Evolutionary conservation across 2,888 invertebrate genomes (phyloP).

Genomic region (Hipparchia semele): DNA sequence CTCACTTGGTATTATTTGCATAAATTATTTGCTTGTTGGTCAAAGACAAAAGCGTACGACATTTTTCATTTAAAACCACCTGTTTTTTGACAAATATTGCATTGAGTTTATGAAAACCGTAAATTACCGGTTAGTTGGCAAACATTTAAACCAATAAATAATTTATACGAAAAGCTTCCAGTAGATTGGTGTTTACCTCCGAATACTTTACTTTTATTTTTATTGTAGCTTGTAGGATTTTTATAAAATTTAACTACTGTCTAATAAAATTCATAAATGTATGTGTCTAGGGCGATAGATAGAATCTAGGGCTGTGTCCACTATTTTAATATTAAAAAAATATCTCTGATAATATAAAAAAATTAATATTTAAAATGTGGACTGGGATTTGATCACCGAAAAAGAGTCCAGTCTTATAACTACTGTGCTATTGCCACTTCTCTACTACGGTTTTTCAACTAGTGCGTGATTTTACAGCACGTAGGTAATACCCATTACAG

Average conservation of each 20-base stretch:
- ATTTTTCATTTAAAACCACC: constrained; percentile 37
- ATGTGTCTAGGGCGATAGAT: too few species aligned
- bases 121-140: constrained; percentile 43
- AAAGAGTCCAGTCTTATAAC: background rate
- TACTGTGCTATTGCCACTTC: too few species aligned
- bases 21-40: constrained; percentile 21
- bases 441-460: background rate
- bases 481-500: constrained; percentile 37
- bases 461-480: constrained; percentile 23
- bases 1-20: constrained; percentile 1
- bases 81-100: constrained; percentile 42
- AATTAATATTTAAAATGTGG: too few species aligned
- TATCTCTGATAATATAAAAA: too few species aligned
- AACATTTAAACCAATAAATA: constrained; percentile 41
- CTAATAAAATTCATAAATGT: background rate
- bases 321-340: too few species aligned
- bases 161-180: constrained; percentile 16
- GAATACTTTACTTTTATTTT: background rate
- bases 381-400: background rate
- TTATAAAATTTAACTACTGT: background rate
- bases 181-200: background rate
- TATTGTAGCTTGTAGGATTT: background rate
- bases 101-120: constrained; percentile 40
- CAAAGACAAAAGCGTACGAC: constrained; percentile 21
- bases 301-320: too few species aligned